Evolutionary conservation across 2,888 invertebrate species (phyloP).

Genomic region (Alsophila aescularia): DNA sequence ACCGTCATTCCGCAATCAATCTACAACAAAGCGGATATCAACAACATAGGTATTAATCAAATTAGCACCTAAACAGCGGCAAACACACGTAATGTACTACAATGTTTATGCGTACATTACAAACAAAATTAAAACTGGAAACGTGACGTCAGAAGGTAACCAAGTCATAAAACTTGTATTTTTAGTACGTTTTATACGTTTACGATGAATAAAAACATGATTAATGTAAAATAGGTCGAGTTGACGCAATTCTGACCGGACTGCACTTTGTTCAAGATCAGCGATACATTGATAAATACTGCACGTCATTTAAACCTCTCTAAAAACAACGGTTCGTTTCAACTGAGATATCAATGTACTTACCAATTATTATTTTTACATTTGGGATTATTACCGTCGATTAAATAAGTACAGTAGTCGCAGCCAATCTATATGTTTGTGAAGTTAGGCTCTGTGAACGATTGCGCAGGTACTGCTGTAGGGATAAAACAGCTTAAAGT

Average conservation of each 20-base stretch:
- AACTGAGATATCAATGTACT: too few relatives aligned
- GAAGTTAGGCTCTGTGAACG: too few relatives aligned
- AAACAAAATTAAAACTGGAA: conserved; percentile 33
- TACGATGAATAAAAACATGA: neutral
- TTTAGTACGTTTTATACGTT: conserved; percentile 10
- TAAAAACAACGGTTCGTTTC: too few relatives aligned
- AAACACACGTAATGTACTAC: conserved; percentile 11
- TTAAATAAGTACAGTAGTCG: too few relatives aligned
- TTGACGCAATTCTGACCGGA: neutral
- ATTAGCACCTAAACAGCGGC: conserved; percentile 26
- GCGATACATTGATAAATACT: neutral
- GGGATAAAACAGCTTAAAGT: too few relatives aligned
- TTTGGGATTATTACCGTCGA: too few relatives aligned
- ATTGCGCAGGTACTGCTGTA: too few relatives aligned
- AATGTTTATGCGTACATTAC: conserved; percentile 26
- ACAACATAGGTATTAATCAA: conserved; percentile 22
- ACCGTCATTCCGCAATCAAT: neutral
- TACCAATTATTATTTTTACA: too few relatives aligned
- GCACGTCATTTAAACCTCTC: too few relatives aligned
- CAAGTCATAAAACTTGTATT: conserved; percentile 29
- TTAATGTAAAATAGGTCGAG: conserved; percentile 1
- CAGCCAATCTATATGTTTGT: too few relatives aligned
- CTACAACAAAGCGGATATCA: conserved; percentile 8
- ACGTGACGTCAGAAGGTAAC: conserved; percentile 29
- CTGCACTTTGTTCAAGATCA: neutral